Evolutionary conservation across 1,140 invertebrate species (phyloP).

Genomic region (Homalodisca vitripennis): DNA sequence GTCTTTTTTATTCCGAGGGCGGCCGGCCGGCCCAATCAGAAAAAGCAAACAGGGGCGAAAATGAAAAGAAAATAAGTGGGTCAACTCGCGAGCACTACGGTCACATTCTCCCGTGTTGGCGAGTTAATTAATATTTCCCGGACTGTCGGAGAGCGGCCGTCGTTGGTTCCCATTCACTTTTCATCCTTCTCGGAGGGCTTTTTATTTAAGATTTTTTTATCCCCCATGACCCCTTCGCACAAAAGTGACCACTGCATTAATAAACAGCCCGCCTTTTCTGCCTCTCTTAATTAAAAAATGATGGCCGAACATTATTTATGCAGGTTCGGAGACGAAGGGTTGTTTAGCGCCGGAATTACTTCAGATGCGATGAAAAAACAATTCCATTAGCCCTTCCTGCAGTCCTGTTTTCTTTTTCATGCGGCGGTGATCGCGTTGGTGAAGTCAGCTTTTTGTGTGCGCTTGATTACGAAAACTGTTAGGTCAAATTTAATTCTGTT

Average conservation of each 20-base stretch:
- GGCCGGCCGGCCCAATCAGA: not conserved
- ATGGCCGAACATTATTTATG: conserved; percentile 15
- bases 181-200: not conserved
- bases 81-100: conserved; percentile 5
- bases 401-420: conserved; percentile 17
- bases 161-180: not conserved
- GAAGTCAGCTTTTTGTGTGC: not conserved
- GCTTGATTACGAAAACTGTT: not conserved
- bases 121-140: not conserved
- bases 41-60: conserved; percentile 27
- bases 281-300: conserved; percentile 21
- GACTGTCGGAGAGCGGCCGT: not conserved
- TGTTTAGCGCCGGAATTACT: conserved; percentile 3
- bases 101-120: not conserved
- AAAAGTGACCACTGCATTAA: conserved; percentile 20
- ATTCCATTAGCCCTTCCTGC: conserved; percentile 3
- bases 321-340: conserved; percentile 13
- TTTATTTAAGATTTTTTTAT: conserved; percentile 21
- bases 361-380: conserved; percentile 23
- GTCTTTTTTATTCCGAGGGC: not conserved
- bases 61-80: conserved; percentile 28
- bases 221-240: not conserved
- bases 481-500: not conserved
- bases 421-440: not conserved
- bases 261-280: conserved; percentile 23